Evolutionary conservation across 1,140 invertebrate genomes (phyloP).

Genomic region (Drosophila sp.): DNA sequence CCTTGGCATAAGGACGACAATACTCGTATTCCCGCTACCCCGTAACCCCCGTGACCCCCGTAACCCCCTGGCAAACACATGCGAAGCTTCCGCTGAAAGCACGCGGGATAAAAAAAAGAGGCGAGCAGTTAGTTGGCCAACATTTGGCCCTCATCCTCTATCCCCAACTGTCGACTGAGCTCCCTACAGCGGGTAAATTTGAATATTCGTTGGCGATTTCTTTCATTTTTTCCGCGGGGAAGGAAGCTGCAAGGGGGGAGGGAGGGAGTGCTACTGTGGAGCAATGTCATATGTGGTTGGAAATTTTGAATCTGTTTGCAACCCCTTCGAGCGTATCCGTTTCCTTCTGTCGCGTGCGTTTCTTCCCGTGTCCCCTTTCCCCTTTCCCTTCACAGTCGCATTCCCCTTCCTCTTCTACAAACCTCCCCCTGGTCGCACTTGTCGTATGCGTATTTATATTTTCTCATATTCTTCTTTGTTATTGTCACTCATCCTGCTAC

Average conservation of each 20-base stretch:
- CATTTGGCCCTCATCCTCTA: conserved; percentile 16
- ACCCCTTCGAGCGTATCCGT: conserved; percentile 83
- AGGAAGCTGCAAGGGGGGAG: neutral
- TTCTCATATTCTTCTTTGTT: conserved; percentile 67
- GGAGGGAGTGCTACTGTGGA: conserved; percentile 58
- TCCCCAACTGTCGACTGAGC: conserved; percentile 1
- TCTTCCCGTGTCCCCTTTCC: no score
- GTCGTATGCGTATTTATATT: conserved; percentile 82
- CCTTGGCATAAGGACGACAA: conserved; percentile 84
- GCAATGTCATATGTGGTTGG: conserved; percentile 83
- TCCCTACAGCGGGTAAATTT: conserved; percentile 65
- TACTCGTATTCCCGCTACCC: conserved; percentile 41
- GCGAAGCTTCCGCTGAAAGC: conserved; percentile 62
- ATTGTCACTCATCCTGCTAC: conserved; percentile 47
- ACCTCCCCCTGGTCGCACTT: conserved; percentile 40
- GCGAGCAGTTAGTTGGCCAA: conserved; percentile 70
- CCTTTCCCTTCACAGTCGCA: conserved; percentile 3
- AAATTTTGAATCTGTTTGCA: conserved; percentile 84
- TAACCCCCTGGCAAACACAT: conserved; percentile 26
- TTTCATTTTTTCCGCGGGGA: conserved; percentile 9
- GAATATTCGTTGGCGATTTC: conserved; percentile 66
- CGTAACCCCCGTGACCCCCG: conserved; percentile 3
- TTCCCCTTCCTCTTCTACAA: neutral
- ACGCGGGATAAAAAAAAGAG: conserved; percentile 34
- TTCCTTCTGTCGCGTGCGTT: conserved; percentile 81